Evolutionary conservation across 2,888 invertebrate genomes (phyloP).

Genomic region (Mystacides longicornis): DNA sequence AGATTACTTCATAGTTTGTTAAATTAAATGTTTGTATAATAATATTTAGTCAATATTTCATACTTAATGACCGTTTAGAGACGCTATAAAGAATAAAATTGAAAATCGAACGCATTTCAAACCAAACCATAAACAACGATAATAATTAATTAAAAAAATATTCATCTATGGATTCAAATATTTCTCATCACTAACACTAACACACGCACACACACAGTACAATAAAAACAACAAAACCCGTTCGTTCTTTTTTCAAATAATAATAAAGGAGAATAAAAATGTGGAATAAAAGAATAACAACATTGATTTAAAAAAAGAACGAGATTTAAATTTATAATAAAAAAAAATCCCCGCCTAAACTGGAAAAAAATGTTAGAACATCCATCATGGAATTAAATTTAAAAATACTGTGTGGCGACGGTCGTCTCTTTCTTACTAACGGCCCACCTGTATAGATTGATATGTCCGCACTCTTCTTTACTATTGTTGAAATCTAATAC

Average conservation of each 20-base stretch:
- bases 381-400: slow-evolving; percentile 12
- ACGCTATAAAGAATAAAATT: no score
- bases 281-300: neutral
- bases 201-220: neutral
- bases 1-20: no score
- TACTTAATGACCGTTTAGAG: no score
- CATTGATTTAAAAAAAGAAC: neutral
- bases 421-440: slow-evolving; percentile 4
- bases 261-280: slow-evolving; percentile 14
- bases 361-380: slow-evolving; percentile 14
- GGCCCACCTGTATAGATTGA: neutral
- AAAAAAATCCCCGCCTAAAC: slow-evolving; percentile 15
- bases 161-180: no score
- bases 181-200: no score
- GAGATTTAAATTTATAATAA: neutral
- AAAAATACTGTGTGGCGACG: neutral
- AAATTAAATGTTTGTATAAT: no score
- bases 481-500: slow-evolving; percentile 17
- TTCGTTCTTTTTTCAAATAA: slow-evolving; percentile 18
- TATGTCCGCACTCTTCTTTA: slow-evolving; percentile 9
- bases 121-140: no score
- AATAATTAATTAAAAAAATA: no score
- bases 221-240: slow-evolving; percentile 1
- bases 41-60: no score
- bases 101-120: no score